Conservation (phyloP, 1,140 invertebrate species). For the Drosophila parabipectinata region DNA sequence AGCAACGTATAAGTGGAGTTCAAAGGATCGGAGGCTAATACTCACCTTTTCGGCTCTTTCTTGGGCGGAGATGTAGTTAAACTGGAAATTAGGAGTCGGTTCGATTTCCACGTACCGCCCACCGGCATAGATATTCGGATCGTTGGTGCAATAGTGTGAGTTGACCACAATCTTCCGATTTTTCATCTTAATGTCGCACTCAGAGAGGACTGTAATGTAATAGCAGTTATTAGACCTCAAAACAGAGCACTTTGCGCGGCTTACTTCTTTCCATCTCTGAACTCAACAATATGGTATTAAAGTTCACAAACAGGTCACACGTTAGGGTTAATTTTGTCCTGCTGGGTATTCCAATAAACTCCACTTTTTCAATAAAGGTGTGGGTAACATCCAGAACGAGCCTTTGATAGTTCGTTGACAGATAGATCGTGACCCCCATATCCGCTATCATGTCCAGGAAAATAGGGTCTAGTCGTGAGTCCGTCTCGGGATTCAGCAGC, state of each 20-base stretch:
- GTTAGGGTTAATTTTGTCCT: background rate
- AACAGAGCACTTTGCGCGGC: background rate
- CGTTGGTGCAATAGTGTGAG: slow-evolving; percentile 40
- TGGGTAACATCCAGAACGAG: background rate
- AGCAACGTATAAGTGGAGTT: no score
- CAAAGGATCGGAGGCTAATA: background rate
- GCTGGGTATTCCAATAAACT: slow-evolving; percentile 16
- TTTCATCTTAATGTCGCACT: slow-evolving; percentile 1
- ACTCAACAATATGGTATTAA: slow-evolving; percentile 10
- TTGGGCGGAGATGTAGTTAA: slow-evolving; percentile 13
- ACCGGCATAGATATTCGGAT: slow-evolving; percentile 53
- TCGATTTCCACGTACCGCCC: slow-evolving; percentile 28
- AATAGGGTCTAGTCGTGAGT: slow-evolving; percentile 37
- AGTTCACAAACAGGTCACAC: slow-evolving; percentile 61
- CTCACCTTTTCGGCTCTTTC: slow-evolving; percentile 60
- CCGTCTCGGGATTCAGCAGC: slow-evolving; percentile 27
- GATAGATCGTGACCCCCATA: slow-evolving; percentile 38
- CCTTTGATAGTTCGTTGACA: slow-evolving; percentile 2
- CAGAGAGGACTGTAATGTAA: slow-evolving; percentile 12
- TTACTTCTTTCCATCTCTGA: background rate
- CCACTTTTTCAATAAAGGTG: slow-evolving; percentile 23
- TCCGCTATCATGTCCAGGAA: slow-evolving; percentile 46
- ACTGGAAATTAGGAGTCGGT: slow-evolving; percentile 46
- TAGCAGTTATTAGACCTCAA: background rate
- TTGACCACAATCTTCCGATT: slow-evolving; percentile 46